Conservation (phyloP, 2,113 vertebrate genomes). For the Triplophysa rosa region DNA sequence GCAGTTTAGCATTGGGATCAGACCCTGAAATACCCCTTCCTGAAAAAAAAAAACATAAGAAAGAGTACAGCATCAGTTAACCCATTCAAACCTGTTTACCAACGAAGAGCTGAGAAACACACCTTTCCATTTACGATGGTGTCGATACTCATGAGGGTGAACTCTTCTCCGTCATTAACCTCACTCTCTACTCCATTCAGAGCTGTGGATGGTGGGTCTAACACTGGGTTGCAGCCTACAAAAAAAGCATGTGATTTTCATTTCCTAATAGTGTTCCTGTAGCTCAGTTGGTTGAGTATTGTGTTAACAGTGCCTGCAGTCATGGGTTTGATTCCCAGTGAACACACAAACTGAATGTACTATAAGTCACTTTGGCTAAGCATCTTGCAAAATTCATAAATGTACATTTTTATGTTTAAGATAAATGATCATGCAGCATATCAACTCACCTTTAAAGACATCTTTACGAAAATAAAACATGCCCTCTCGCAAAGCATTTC, state of each 20-base stretch:
- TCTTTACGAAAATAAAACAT: slow-evolving; percentile 97
- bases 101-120: slow-evolving; percentile 1
- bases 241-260: not conserved
- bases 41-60: slow-evolving; percentile 56
- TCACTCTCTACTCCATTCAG: slow-evolving; percentile 76
- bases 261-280: too few relatives aligned
- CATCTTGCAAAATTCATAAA: too few relatives aligned
- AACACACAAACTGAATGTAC: not conserved
- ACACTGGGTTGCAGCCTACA: slow-evolving; percentile 83
- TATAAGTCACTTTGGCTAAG: too few relatives aligned
- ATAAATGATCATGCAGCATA: not conserved
- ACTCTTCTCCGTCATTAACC: slow-evolving; percentile 76
- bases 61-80: not conserved
- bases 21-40: slow-evolving; percentile 95
- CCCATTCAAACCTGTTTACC: not conserved
- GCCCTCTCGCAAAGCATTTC: slow-evolving; percentile 88
- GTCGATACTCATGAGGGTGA: slow-evolving; percentile 93
- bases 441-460: slow-evolving; percentile 87
- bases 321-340: too few relatives aligned
- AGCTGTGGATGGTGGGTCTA: slow-evolving; percentile 79
- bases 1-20: slow-evolving; percentile 94
- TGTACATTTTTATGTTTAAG: not conserved
- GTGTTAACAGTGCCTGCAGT: too few relatives aligned
- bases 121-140: slow-evolving; percentile 99
- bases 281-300: too few relatives aligned